phyloP scores from a whole-genome alignment of 2,113 vertebrate genomes.

The Podarcis raffonei region DNA sequence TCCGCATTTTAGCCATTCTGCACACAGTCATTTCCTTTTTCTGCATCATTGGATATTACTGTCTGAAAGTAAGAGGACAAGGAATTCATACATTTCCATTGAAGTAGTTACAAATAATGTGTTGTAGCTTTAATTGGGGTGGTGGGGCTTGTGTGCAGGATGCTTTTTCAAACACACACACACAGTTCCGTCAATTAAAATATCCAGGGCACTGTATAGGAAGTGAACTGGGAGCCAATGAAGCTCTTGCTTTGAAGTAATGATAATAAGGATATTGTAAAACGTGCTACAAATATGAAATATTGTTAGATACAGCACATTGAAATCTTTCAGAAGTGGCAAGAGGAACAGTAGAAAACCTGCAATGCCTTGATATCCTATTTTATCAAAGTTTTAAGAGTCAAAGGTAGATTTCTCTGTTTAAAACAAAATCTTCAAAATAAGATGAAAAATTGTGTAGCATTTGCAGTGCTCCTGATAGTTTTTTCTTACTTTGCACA shows the following conservation, averaged over 20 bases:
- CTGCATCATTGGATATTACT: slow-evolving; percentile 98
- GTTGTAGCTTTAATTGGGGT: neutral
- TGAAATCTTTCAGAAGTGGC: neutral
- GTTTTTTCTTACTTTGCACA: neutral
- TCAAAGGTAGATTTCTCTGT: too few relatives aligned
- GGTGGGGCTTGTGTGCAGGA: neutral
- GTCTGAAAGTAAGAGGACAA: slow-evolving; percentile 83
- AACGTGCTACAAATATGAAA: neutral
- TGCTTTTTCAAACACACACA: neutral
- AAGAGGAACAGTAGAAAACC: neutral
- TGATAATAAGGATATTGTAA: neutral
- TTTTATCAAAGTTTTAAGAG: too few relatives aligned
- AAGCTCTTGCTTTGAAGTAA: neutral
- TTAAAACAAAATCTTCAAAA: neutral
- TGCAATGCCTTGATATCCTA: too few relatives aligned
- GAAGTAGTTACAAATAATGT: neutral
- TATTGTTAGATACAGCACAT: neutral
- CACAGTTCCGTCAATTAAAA: neutral
- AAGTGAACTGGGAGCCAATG: neutral
- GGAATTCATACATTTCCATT: neutral
- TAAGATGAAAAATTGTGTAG: neutral
- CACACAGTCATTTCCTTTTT: slow-evolving; percentile 97
- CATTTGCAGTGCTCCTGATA: neutral
- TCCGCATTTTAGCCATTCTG: slow-evolving; percentile 90
- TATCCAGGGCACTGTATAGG: neutral